Evolutionary conservation across 1,140 invertebrate species (phyloP), one percentile per base, ranked within the genome.

Genomic region (Hirudo medicinalis): DNA sequence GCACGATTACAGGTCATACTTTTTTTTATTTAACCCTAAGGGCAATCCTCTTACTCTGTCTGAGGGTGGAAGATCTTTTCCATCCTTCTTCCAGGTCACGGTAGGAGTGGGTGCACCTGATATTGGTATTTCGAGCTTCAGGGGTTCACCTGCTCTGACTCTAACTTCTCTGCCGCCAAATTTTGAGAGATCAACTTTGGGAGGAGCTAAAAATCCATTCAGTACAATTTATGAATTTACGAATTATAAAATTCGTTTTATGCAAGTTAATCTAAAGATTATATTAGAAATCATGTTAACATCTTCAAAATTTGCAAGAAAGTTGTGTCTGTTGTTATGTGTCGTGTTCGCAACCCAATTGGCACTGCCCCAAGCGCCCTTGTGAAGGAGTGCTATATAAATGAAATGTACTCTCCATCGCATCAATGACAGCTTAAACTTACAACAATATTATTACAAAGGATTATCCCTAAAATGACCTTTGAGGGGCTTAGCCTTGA

Each of bases 91-190:
- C 96, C 96, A 99, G 76, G 89, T 87, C 72, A 96, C 88, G 4
- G 86, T 90, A 0, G 96, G 96, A 67, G 89, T 90, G 1, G 97
- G 97, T 29, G 95, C 90, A 72, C 96, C 96, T 75, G 89, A 88
- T 67, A 97, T 87, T 70, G 93, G 94, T 82, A 99, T 92, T 78
- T 88, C 88, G 74, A 99, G 88, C 77, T 93, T 91, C 67, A 99
- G 89, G 6, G 95, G 94, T 83, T 99, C 95, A 74, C 97, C 96
- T 77, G 94, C 96, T 40, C 92, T 87, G 3, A 99, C 94, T 78
- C 95, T 91, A 76, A 99, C 89, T 79, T 91, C 93, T 77, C 90
- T 91, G 69, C 93, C 93, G 22, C 80, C 80, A 36, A 99, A 84
- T 74, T 87, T 88, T 81, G 95, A 91, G 73, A 98, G 83, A 80